Conservation (phyloP, 2,888 invertebrate species). For the Polymixis flavicincta region DNA sequence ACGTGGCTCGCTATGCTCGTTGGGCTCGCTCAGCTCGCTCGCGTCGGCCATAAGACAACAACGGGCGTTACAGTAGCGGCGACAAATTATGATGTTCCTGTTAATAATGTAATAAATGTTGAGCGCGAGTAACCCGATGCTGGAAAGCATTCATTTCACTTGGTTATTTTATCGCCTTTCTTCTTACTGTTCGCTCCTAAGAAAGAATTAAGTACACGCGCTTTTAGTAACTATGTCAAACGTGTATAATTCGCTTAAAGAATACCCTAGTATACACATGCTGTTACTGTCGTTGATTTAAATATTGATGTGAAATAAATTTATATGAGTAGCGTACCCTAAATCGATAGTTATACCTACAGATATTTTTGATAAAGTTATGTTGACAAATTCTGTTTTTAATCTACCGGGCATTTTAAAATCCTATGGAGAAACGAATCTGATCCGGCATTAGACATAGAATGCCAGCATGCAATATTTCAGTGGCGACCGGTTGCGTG, state of each 20-base stretch:
- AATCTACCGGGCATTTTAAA: slow-evolving; percentile 3
- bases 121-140: slow-evolving; percentile 15
- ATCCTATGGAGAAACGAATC: slow-evolving; percentile 7
- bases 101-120: slow-evolving; percentile 35
- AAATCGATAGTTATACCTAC: neutral
- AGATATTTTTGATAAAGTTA: neutral
- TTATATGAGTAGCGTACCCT: neutral
- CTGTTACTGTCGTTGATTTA: neutral
- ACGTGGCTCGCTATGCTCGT: slow-evolving; percentile 3
- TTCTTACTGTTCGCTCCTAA: neutral
- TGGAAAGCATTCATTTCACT: slow-evolving; percentile 5
- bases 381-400: neutral
- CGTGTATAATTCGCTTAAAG: neutral
- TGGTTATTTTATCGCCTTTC: neutral
- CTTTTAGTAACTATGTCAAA: neutral
- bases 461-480: slow-evolving; percentile 19
- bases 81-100: slow-evolving; percentile 42
- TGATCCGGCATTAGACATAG: neutral
- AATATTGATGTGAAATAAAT: neutral
- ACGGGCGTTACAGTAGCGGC: slow-evolving; percentile 15
- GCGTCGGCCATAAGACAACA: neutral
- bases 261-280: neutral
- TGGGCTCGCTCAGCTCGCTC: neutral
- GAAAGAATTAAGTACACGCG: neutral
- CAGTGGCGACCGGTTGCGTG: slow-evolving; percentile 34